phyloP scores from a whole-genome alignment of 2,888 invertebrate species.

The Acrocyrtus sp. region DNA sequence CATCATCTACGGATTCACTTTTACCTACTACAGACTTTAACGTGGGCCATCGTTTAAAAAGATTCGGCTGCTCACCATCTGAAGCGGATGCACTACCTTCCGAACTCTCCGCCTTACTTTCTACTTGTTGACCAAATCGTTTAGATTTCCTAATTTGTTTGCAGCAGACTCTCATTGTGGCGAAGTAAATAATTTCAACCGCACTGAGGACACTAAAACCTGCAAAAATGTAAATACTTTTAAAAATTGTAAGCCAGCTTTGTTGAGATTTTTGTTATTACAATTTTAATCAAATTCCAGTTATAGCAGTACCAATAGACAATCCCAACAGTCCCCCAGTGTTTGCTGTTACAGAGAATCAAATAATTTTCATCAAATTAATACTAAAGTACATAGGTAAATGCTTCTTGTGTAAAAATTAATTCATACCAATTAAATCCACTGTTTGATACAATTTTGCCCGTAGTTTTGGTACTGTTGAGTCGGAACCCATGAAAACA shows the following conservation, averaged over 20 bases:
- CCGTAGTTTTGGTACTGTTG: slow-evolving; percentile 38
- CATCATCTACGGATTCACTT: too few relatives aligned
- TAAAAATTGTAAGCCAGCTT: background rate
- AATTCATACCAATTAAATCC: slow-evolving; percentile 42
- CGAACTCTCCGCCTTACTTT: too few relatives aligned
- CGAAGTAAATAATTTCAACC: slow-evolving; percentile 48
- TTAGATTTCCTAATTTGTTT: slow-evolving; percentile 7
- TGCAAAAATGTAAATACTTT: slow-evolving; percentile 1
- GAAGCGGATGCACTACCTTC: too few relatives aligned
- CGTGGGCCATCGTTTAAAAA: too few relatives aligned
- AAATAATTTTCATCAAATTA: background rate
- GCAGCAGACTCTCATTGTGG: slow-evolving; percentile 46
- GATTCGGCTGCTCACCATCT: too few relatives aligned
- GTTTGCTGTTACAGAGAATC: slow-evolving; percentile 28
- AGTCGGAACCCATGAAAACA: slow-evolving; percentile 43
- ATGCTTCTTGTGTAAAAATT: too few relatives aligned
- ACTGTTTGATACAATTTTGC: slow-evolving; percentile 34
- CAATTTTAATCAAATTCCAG: too few relatives aligned
- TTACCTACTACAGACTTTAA: too few relatives aligned
- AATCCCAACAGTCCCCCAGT: slow-evolving; percentile 55
- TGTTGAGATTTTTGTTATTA: background rate
- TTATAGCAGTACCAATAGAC: slow-evolving; percentile 27
- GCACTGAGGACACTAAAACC: slow-evolving; percentile 50
- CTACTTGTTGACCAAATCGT: slow-evolving; percentile 6
- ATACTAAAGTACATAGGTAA: background rate